A percentile compares a stretch with the other conserved stretches of the same genome.
Evolutionary conservation across 2,888 invertebrate species (phyloP).

Genomic region (Spilarctia lutea): DNA sequence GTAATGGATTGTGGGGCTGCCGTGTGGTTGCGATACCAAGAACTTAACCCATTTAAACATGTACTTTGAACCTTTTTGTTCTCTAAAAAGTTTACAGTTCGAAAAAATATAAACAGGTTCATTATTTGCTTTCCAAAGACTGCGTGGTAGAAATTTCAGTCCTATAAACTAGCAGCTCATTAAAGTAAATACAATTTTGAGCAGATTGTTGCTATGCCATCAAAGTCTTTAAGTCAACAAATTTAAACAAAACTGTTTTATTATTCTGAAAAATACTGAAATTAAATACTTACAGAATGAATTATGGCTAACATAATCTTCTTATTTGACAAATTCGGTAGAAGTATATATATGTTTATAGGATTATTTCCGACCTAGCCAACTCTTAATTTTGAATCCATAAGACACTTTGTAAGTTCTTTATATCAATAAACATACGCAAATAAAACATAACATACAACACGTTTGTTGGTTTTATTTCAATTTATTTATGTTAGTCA

Average conservation of each 20-base stretch:
- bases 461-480: too few species aligned
- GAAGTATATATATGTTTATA: not conserved
- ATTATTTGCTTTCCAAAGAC: not conserved
- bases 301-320: too few species aligned
- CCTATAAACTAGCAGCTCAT: not conserved
- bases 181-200: not conserved
- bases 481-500: too few species aligned
- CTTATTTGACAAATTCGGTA: not conserved
- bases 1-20: conserved; percentile 22
- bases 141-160: too few species aligned
- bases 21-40: conserved; percentile 23
- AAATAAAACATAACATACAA: too few species aligned
- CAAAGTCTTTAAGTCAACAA: not conserved
- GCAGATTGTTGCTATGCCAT: conserved; percentile 1
- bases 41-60: conserved; percentile 22
- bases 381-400: not conserved
- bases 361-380: not conserved
- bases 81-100: not conserved
- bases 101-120: not conserved
- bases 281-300: too few species aligned
- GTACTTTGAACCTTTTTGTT: not conserved
- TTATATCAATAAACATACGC: too few species aligned
- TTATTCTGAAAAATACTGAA: too few species aligned
- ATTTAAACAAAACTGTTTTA: conserved; percentile 3
- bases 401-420: too few species aligned